Percentiles rank a stretch among this genome's conserved stretches.
Conservation (phyloP, 2,888 invertebrate genomes). For the Heteropelma amictum region DNA sequence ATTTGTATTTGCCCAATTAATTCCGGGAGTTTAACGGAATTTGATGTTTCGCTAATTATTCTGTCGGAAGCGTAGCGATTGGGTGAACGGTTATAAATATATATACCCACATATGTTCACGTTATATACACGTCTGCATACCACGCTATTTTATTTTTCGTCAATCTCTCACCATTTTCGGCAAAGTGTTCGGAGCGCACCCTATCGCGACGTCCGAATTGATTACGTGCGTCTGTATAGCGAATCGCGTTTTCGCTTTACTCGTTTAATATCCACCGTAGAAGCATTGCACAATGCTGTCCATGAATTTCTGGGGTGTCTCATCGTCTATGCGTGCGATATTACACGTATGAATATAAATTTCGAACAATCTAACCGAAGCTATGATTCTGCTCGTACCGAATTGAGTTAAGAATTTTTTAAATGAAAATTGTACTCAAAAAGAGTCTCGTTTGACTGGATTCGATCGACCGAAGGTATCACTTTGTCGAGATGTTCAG, state of each 20-base stretch:
- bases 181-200: slow-evolving; percentile 13
- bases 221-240: slow-evolving; percentile 44
- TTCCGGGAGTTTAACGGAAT: slow-evolving; percentile 73
- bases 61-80: slow-evolving; percentile 65
- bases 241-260: slow-evolving; percentile 40
- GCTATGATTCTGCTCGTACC: too few species aligned
- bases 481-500: too few species aligned
- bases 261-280: slow-evolving; percentile 27
- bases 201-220: slow-evolving; percentile 47
- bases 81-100: slow-evolving; percentile 19
- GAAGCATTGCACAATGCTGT: not conserved
- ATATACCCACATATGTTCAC: not conserved
- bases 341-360: not conserved
- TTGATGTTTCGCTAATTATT: slow-evolving; percentile 75
- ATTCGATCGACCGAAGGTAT: too few species aligned
- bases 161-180: slow-evolving; percentile 27
- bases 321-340: not conserved
- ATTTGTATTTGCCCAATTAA: slow-evolving; percentile 75
- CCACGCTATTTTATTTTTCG: slow-evolving; percentile 21
- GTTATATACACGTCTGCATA: not conserved
- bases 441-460: too few species aligned
- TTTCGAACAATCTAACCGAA: too few species aligned
- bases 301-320: slow-evolving; percentile 7
- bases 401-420: too few species aligned
- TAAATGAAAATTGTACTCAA: too few species aligned